phyloP scores from a whole-genome alignment of 2,888 invertebrate genomes.

The Dryomyza anilis region DNA sequence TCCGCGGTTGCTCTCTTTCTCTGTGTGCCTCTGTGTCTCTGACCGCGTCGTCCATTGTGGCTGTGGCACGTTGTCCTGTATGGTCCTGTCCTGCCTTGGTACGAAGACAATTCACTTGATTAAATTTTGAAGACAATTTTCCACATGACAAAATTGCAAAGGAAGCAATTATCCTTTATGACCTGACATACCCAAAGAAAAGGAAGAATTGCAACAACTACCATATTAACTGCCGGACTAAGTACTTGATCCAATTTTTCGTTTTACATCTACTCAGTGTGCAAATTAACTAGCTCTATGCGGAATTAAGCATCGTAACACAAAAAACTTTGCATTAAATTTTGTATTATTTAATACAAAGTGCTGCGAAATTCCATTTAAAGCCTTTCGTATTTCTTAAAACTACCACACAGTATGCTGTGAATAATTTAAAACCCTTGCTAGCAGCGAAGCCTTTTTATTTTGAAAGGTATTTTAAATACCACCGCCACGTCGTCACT shows the following conservation, averaged over 20 bases:
- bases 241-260: no score
- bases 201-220: neutral
- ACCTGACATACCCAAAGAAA: neutral
- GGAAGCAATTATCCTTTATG: slow-evolving; percentile 30
- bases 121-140: slow-evolving; percentile 40
- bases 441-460: no score
- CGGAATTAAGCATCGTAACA: neutral
- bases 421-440: no score
- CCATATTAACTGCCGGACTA: neutral
- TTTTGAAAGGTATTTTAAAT: no score
- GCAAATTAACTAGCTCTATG: neutral
- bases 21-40: neutral
- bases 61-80: neutral
- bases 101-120: slow-evolving; percentile 33
- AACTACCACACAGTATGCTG: no score
- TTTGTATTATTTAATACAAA: no score
- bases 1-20: no score
- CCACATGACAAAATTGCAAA: slow-evolving; percentile 37
- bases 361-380: no score
- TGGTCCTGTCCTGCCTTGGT: neutral
- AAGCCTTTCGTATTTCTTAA: no score
- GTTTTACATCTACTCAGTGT: no score
- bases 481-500: no score
- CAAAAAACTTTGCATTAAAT: no score
- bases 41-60: neutral